Conservation (phyloP, 2,113 vertebrate genomes). For the Brachypodius melanocephalos region DNA sequence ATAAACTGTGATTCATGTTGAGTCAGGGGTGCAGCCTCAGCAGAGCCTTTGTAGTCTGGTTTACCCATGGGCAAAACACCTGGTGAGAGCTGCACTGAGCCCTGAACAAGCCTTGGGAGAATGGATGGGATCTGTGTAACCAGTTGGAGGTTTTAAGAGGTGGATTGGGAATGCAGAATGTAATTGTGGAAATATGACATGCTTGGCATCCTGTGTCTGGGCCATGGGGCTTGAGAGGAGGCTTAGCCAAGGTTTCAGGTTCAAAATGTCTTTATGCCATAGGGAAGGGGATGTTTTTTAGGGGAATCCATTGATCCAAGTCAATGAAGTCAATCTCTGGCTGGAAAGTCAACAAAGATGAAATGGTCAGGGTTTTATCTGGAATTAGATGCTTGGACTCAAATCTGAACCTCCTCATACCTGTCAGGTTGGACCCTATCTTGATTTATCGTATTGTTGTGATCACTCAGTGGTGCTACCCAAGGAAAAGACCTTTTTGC, state of each 20-base stretch:
- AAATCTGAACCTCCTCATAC: not conserved
- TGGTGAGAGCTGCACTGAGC: not conserved
- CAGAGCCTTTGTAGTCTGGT: not conserved
- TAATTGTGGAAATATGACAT: rapidly evolving
- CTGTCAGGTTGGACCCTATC: not conserved
- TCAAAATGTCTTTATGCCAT: not conserved
- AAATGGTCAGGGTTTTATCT: not conserved
- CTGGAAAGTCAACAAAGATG: not conserved
- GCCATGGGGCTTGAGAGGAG: not conserved
- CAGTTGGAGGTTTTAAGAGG: not conserved
- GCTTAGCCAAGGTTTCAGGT: not conserved
- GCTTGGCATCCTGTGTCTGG: not conserved
- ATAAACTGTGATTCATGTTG: not conserved
- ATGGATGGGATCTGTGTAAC: not conserved
- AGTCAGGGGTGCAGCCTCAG: not conserved
- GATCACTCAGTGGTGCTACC: not conserved
- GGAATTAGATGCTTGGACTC: not conserved
- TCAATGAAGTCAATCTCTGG: not conserved
- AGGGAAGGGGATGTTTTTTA: not conserved
- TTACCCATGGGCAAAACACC: not conserved
- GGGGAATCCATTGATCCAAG: not conserved
- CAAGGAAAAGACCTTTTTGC: not conserved
- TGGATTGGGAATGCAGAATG: not conserved
- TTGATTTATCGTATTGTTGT: not conserved
- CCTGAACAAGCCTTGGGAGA: not conserved